Base-by-base conservation (phyloP, 2,113 vertebrate genomes). In the Phasianus colchicus region DNA sequence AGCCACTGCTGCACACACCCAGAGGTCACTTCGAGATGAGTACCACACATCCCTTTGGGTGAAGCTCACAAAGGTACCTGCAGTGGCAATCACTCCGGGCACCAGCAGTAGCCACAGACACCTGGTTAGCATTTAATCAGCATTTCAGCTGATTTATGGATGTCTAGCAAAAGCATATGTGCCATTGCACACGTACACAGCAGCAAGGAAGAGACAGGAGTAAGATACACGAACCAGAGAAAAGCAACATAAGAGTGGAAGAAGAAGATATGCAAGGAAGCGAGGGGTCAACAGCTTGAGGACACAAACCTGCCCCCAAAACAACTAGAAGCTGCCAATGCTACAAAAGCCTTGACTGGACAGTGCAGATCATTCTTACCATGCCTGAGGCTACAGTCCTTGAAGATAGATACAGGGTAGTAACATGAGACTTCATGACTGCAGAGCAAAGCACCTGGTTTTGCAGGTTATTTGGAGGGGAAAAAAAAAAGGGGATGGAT, bases 11-110 rank as follows among this genome's bases (percentile, higher is more conserved):
- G 43, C 12, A 11, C 47, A 12, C 4, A 4, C n/a, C 52, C 34
- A 38, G 27, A 6, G 50, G 89, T 78, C 73, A 16, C 55, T 63
- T 13, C 32, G 22, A 38, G 34, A 27, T 7, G 11, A 52, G 19
- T 3, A 29, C 11, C 7, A 0, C 0, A 0, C 12, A 3, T 30
- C 11, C 15, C 22, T 5, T 4, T 4, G 1, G 45, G 34, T 32
- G 19, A 0, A 0, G 38, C 34, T 76, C 42, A 71, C 10, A 1
- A 58, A 72, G 24, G 38, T 42, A 36, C 5, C 32, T 1, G 0
- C 21, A 69, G 34, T 30, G 3, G 3, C 16, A 43, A 5, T 10
- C 57, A 32, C 36, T 45, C 24, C 1, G 0, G 24, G 27, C 10
- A 42, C n/a, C 50, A 19, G 17, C 30, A n/a, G 4, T 10, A 54